Percentiles rank a stretch among this genome's conserved stretches.
These are phyloP conservation scores for Romanomermis culicivorax DNA, from an alignment of 2,888 invertebrate genomes.

Conservation along the genomic window DNA sequence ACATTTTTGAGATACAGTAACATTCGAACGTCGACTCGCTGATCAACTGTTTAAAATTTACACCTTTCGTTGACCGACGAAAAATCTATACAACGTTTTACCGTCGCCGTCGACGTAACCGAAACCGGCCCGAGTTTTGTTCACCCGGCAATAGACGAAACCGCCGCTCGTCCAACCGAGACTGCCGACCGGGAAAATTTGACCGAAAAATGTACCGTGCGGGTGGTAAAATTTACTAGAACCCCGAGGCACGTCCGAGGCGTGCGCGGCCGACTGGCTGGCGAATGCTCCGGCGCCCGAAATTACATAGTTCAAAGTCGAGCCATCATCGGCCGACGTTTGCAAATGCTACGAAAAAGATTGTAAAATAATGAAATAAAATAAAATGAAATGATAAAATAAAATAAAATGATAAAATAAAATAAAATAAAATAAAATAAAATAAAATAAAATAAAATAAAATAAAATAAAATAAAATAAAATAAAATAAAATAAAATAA, in stretches of 20 bases:
- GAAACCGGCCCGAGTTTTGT: constrained; percentile 1
- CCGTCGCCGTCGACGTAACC: neutral
- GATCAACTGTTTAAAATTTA: no score
- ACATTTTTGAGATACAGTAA: no score
- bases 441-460: constrained; percentile 11
- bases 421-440: no score
- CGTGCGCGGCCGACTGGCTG: constrained; percentile 26
- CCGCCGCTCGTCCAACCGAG: constrained; percentile 25
- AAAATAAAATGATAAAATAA: no score
- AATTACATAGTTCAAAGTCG: constrained; percentile 30
- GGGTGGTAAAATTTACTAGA: constrained; percentile 29
- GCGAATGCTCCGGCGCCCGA: constrained; percentile 32
- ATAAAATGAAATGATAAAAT: no score
- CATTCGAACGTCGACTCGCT: no score
- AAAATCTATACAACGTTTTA: neutral
- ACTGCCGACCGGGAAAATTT: no score
- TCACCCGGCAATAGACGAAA: constrained; percentile 25
- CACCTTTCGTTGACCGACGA: no score
- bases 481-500: no score
- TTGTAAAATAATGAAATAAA: neutral
- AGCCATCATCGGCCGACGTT: constrained; percentile 13
- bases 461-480: neutral
- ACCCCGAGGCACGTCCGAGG: constrained; percentile 21
- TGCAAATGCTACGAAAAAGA: constrained; percentile 20
- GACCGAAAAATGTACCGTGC: no score